Conservation (phyloP, 2,113 vertebrate genomes). For the Paraplagusia blochii region DNA sequence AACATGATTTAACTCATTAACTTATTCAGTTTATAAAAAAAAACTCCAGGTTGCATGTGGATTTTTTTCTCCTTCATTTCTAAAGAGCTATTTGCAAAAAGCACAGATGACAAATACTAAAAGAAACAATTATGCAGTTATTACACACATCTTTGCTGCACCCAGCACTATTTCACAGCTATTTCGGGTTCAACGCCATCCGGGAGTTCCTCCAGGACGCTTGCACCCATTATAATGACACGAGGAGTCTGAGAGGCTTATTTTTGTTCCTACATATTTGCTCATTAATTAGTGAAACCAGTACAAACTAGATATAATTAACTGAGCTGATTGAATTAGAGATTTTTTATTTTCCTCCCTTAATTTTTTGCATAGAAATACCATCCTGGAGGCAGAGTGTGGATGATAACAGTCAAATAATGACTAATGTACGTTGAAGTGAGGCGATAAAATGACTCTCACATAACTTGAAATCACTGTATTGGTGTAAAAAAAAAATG, state of each 20-base stretch:
- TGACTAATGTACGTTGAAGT: too few species aligned
- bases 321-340: slow-evolving; percentile 3
- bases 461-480: too few species aligned
- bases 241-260: neutral
- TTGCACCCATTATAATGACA: neutral
- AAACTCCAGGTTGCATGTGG: neutral
- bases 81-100: slow-evolving; percentile 5
- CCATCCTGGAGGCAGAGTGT: too few species aligned
- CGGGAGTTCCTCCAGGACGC: neutral
- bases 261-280: slow-evolving; percentile 13
- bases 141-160: neutral
- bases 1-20: slow-evolving; percentile 10
- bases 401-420: too few species aligned
- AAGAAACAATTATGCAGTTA: neutral
- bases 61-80: neutral
- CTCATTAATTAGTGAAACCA: slow-evolving; percentile 6
- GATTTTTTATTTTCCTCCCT: neutral
- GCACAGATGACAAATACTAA: neutral
- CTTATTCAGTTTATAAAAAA: neutral
- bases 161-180: neutral
- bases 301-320: neutral
- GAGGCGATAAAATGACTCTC: too few species aligned
- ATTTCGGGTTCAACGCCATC: neutral
- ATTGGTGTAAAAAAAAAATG: too few species aligned
- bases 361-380: neutral